These are phyloP conservation scores for Rhopilema esculentum DNA, from an alignment of 30 jellyfish, hydroid and myxozoan genomes.

Conservation along the genomic window DNA sequence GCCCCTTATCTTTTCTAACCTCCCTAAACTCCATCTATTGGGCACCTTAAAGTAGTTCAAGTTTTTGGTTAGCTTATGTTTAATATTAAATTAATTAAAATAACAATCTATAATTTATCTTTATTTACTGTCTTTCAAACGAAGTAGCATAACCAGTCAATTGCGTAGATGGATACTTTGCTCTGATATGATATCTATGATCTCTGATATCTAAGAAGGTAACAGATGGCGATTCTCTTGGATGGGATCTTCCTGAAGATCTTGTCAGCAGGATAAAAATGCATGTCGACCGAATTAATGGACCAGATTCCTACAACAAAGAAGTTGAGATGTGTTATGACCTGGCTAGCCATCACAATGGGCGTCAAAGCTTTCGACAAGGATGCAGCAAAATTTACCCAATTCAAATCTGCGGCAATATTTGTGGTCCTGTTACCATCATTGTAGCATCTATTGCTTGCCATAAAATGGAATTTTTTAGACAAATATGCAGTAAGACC, in stretches of 20 bases:
- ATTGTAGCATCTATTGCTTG: slow-evolving; percentile 5
- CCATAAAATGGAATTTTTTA: slow-evolving; percentile 3
- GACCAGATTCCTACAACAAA: not conserved
- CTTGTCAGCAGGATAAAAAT: not conserved
- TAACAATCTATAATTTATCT: not conserved
- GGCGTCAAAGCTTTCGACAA: slow-evolving; percentile 2
- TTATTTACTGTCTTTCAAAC: not conserved
- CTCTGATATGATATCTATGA: not conserved
- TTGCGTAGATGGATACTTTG: not conserved
- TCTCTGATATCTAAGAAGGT: slow-evolving; percentile 1
- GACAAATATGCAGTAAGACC: slow-evolving; percentile 8
- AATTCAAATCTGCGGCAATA: slow-evolving; percentile 37
- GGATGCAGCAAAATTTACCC: slow-evolving; percentile 28
- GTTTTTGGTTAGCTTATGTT: not conserved
- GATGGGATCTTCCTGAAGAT: slow-evolving; percentile 49
- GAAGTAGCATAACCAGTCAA: not conserved
- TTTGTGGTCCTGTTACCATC: slow-evolving; percentile 33
- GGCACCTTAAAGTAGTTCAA: not conserved
- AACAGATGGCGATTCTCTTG: slow-evolving; percentile 46
- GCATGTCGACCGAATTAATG: not conserved
- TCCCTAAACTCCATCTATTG: not conserved
- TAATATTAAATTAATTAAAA: no score
- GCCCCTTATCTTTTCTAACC: not conserved
- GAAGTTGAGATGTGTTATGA: slow-evolving; percentile 25
- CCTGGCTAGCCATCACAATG: slow-evolving; percentile 19